Percentiles rank a stretch among this genome's conserved stretches.
Conservation (phyloP, 2,888 invertebrate species). For the Ptilodon capucinus region DNA sequence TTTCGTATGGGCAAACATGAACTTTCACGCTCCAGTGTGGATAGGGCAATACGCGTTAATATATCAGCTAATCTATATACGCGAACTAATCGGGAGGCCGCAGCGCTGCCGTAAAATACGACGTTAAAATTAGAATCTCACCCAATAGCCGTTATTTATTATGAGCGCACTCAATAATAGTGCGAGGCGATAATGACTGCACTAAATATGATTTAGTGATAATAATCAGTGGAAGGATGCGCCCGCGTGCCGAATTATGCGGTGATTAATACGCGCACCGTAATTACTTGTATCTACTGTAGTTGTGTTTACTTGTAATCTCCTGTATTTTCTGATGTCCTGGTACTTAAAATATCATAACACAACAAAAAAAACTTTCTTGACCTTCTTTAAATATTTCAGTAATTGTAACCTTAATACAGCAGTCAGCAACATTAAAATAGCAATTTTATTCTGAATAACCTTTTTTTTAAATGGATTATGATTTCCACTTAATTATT, state of each 20-base stretch:
- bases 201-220: constrained; percentile 68
- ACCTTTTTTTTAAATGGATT: no score
- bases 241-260: constrained; percentile 36
- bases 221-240: constrained; percentile 53
- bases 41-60: constrained; percentile 5
- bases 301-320: constrained; percentile 3
- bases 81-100: constrained; percentile 32
- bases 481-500: no score
- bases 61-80: constrained; percentile 37
- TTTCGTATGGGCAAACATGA: no score
- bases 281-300: constrained; percentile 29
- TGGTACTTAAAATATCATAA: no score
- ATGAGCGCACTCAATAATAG: constrained; percentile 45
- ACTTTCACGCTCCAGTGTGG: no score
- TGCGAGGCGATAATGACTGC: constrained; percentile 61
- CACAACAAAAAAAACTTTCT: no score
- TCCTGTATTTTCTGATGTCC: neutral
- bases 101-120: constrained; percentile 41
- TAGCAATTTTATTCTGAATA: no score
- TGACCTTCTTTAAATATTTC: no score
- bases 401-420: no score
- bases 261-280: constrained; percentile 36
- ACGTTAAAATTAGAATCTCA: constrained; percentile 54
- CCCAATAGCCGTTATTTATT: constrained; percentile 55
- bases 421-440: no score